Conservation (phyloP, 2,888 invertebrate genomes). For the Thyatira batis region DNA sequence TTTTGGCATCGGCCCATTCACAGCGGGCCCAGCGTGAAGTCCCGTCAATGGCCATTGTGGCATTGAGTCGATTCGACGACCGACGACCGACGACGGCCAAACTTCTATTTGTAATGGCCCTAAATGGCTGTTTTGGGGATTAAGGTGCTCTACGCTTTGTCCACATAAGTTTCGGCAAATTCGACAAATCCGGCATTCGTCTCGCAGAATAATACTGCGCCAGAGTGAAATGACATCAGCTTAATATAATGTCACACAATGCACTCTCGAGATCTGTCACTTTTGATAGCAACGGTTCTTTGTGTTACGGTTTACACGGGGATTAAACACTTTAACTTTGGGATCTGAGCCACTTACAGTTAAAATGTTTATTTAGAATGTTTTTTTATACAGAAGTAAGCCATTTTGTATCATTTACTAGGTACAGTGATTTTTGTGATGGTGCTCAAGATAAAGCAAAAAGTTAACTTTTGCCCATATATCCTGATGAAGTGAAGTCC, state of each 20-base stretch:
- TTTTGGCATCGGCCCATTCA: slow-evolving; percentile 76
- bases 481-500: too few species aligned
- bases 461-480: too few species aligned
- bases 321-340: slow-evolving; percentile 62
- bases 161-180: slow-evolving; percentile 54
- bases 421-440: neutral
- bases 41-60: slow-evolving; percentile 78
- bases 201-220: slow-evolving; percentile 27
- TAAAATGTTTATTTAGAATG: slow-evolving; percentile 37
- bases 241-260: slow-evolving; percentile 49
- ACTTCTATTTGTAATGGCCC: slow-evolving; percentile 79
- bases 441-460: too few species aligned
- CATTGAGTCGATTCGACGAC: slow-evolving; percentile 43
- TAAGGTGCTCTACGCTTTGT: slow-evolving; percentile 71
- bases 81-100: slow-evolving; percentile 57
- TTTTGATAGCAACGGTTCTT: slow-evolving; percentile 58
- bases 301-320: slow-evolving; percentile 62
- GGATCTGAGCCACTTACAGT: slow-evolving; percentile 50
- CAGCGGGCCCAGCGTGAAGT: slow-evolving; percentile 71
- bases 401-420: neutral
- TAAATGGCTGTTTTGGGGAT: slow-evolving; percentile 80
- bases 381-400: slow-evolving; percentile 14
- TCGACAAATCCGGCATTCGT: slow-evolving; percentile 51
- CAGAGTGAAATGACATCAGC: slow-evolving; percentile 49
- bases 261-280: slow-evolving; percentile 69